Conservation (phyloP, 2,113 vertebrate genomes). For the Erythrolamprus reginae region DNA sequence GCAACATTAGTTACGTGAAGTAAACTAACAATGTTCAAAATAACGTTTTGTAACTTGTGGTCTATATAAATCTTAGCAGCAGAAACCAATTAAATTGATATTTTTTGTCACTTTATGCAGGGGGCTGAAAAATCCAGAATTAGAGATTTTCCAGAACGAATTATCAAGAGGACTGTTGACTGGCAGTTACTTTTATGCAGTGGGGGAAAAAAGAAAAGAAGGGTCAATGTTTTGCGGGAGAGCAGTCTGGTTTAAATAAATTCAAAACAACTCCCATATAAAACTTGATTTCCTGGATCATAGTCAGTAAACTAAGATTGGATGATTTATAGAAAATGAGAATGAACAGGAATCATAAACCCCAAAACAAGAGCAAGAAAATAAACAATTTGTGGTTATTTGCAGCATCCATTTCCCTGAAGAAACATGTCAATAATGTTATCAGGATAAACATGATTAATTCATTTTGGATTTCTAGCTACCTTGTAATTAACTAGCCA, state of each 20-base stretch:
- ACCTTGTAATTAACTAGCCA: constrained; percentile 42
- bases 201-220: background rate
- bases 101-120: background rate
- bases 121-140: rapidly evolving
- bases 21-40: background rate
- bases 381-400: constrained; percentile 2
- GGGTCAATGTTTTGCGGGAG: background rate
- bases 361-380: background rate
- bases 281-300: background rate
- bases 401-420: background rate
- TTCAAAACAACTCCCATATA: background rate
- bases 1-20: background rate
- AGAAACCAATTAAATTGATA: background rate
- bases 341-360: background rate
- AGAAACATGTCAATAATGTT: background rate
- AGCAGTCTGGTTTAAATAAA: background rate
- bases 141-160: background rate
- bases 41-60: background rate
- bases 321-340: constrained; percentile 3
- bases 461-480: constrained; percentile 27
- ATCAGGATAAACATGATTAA: constrained; percentile 25
- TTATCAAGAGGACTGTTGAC: background rate
- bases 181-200: background rate
- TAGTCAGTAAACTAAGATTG: background rate
- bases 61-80: constrained; percentile 1